Evolutionary conservation across 2,113 vertebrate species (phyloP).

Genomic region (Phaethon lepturus): DNA sequence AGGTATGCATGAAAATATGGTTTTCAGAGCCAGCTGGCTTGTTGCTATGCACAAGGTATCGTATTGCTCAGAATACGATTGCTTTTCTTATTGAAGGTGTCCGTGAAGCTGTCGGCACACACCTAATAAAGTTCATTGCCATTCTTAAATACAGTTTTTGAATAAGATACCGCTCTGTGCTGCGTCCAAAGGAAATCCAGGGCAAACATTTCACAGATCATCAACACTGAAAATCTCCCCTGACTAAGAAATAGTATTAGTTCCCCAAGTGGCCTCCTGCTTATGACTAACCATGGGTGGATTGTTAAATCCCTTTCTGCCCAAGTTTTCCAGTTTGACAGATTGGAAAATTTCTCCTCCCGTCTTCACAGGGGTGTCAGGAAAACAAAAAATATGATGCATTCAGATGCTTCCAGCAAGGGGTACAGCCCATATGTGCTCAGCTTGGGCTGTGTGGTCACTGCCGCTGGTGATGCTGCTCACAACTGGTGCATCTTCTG

Average conservation of each 20-base stretch:
- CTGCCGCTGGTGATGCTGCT: neutral
- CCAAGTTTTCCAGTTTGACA: neutral
- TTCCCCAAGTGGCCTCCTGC: constrained; percentile 1
- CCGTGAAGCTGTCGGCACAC: neutral
- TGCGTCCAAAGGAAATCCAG: constrained; percentile 35
- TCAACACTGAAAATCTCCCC: neutral
- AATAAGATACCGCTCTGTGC: constrained; percentile 24
- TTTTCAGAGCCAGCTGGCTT: constrained; percentile 47
- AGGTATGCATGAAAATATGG: constrained; percentile 25
- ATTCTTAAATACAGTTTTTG: constrained; percentile 23
- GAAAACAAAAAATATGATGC: neutral
- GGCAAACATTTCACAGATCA: constrained; percentile 52
- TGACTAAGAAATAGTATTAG: neutral
- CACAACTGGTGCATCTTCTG: neutral
- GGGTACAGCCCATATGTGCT: accelerated
- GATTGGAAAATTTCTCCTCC: neutral
- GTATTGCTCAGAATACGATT: neutral
- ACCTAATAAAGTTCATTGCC: constrained; percentile 54
- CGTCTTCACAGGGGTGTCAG: neutral
- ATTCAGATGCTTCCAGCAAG: neutral
- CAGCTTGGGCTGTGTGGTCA: neutral
- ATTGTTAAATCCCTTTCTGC: neutral
- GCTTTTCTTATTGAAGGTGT: constrained; percentile 28
- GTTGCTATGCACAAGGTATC: constrained; percentile 52
- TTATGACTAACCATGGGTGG: neutral